Evolutionary conservation across 2,797 vertebrate genomes (phyloP).

Genomic region (Oophaga sylvatica): DNA sequence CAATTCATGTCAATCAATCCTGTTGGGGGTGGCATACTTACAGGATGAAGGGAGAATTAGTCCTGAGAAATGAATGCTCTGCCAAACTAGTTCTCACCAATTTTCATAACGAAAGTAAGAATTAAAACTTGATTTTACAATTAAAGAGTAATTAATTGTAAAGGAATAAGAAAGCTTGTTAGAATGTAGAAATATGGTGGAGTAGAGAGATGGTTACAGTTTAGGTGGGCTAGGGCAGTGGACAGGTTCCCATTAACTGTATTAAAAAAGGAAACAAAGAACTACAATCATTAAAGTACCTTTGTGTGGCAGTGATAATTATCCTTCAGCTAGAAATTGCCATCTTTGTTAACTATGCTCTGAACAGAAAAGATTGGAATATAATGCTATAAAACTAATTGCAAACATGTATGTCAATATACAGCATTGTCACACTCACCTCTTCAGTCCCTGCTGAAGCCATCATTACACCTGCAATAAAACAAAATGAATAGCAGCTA

Average conservation of each 20-base stretch:
- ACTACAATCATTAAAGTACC: neutral
- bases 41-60: too few relatives aligned
- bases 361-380: neutral
- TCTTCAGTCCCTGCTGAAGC: conserved; percentile 83
- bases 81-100: too few relatives aligned
- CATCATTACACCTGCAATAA: conserved; percentile 67
- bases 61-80: too few relatives aligned
- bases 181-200: too few relatives aligned
- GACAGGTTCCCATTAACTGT: neutral
- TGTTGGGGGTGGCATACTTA: too few relatives aligned
- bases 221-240: too few relatives aligned
- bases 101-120: too few relatives aligned
- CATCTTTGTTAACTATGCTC: neutral
- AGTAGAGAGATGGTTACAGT: too few relatives aligned
- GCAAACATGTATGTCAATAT: neutral
- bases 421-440: conserved; percentile 77
- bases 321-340: neutral
- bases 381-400: neutral
- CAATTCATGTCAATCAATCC: too few relatives aligned
- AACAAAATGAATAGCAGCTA: neutral
- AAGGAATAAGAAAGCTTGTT: too few relatives aligned
- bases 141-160: too few relatives aligned
- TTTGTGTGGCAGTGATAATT: neutral
- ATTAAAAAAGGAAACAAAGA: neutral
- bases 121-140: too few relatives aligned